phyloP scores from a whole-genome alignment of 2,888 invertebrate genomes.

The Galerucella pusilla region DNA sequence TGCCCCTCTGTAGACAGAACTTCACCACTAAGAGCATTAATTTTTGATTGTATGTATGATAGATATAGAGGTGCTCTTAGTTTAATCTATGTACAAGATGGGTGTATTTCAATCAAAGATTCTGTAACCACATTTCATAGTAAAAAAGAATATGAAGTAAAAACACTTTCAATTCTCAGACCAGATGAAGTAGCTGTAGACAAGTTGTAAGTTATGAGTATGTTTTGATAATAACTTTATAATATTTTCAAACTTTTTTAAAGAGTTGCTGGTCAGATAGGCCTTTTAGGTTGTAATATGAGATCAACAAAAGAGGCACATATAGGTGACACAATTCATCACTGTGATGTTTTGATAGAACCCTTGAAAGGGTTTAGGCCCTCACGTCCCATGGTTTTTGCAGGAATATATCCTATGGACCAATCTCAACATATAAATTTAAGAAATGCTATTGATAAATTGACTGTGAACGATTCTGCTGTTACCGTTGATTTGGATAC shows the following conservation, averaged over 20 bases:
- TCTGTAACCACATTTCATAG: slow-evolving; percentile 78
- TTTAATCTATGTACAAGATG: slow-evolving; percentile 82
- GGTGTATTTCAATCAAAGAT: slow-evolving; percentile 78
- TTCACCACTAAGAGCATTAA: slow-evolving; percentile 78
- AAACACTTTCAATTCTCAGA: slow-evolving; percentile 80
- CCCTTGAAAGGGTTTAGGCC: slow-evolving; percentile 74
- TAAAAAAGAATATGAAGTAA: slow-evolving; percentile 81
- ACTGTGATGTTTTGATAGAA: slow-evolving; percentile 68
- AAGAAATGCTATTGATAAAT: slow-evolving; percentile 86
- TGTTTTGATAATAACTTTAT: slow-evolving; percentile 13
- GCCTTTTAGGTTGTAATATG: slow-evolving; percentile 87
- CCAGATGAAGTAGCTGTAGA: slow-evolving; percentile 78
- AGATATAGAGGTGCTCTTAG: slow-evolving; percentile 85
- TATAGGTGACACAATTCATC: slow-evolving; percentile 82
- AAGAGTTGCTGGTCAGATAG: slow-evolving; percentile 91
- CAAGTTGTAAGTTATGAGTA: slow-evolving; percentile 68
- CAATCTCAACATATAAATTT: slow-evolving; percentile 84
- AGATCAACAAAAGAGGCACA: slow-evolving; percentile 76
- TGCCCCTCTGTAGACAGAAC: slow-evolving; percentile 73
- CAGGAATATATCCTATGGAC: slow-evolving; percentile 91
- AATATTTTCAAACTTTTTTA: slow-evolving; percentile 28
- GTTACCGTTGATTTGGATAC: slow-evolving; percentile 85
- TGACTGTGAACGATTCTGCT: slow-evolving; percentile 94
- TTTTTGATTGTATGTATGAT: slow-evolving; percentile 96
- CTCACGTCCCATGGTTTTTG: slow-evolving; percentile 85